Conservation (phyloP, 2,888 invertebrate genomes). For the Cephus rjabovi region DNA sequence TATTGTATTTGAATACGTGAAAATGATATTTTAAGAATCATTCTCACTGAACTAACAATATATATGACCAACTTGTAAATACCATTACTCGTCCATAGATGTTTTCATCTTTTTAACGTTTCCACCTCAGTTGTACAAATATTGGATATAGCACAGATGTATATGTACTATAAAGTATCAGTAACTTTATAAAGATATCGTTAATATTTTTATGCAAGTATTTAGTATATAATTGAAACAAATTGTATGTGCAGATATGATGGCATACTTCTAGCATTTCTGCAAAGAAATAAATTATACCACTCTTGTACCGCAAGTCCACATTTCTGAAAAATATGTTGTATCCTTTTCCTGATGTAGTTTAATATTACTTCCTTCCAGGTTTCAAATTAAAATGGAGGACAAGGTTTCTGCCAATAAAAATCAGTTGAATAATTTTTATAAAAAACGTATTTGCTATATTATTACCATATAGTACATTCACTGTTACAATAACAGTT, state of each 20-base stretch:
- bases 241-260: background rate
- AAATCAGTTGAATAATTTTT: slow-evolving; percentile 14
- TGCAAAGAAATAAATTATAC: background rate
- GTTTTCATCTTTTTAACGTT: background rate
- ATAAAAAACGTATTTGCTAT: slow-evolving; percentile 40
- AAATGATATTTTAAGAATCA: background rate
- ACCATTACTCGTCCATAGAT: background rate
- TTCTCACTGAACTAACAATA: background rate
- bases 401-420: background rate
- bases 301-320: background rate
- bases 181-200: background rate
- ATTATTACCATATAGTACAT: slow-evolving; percentile 44
- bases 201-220: background rate
- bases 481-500: slow-evolving; percentile 34
- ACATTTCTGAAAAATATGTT: background rate
- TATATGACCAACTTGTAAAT: background rate
- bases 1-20: background rate
- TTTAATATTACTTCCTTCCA: background rate
- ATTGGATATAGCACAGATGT: background rate
- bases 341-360: too few species aligned
- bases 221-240: background rate
- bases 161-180: background rate
- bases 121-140: background rate
- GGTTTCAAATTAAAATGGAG: background rate
- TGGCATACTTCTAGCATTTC: background rate